Evolutionary conservation across 1,140 invertebrate species (phyloP).

Genomic region (Zaprionus inermis): DNA sequence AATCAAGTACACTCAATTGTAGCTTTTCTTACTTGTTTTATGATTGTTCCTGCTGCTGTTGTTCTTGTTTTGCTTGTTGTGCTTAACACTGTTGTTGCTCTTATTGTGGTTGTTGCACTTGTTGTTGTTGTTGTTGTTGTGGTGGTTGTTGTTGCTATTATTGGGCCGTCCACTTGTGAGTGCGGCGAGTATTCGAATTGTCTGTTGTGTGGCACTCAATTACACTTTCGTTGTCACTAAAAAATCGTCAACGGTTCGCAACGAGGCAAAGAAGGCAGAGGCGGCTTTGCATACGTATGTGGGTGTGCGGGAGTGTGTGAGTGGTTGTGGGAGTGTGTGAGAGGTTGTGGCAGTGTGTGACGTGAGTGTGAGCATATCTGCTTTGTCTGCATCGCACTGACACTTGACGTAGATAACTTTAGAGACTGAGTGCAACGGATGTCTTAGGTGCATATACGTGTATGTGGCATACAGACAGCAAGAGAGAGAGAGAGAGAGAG

Average conservation of each 20-base stretch:
- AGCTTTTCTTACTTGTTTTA: constrained; percentile 8
- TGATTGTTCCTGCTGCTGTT: constrained; percentile 22
- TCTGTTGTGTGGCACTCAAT: constrained; percentile 80
- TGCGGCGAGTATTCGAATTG: constrained; percentile 61
- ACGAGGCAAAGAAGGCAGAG: constrained; percentile 10
- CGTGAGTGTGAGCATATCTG: constrained; percentile 11
- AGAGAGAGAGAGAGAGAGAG: not conserved
- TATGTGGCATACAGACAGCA: constrained; percentile 3
- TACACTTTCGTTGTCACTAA: constrained; percentile 80
- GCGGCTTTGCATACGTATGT: constrained; percentile 54
- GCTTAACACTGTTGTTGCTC: constrained; percentile 14
- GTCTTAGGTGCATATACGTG: constrained; percentile 48
- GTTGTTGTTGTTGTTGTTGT: constrained; percentile 25
- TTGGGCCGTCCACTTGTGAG: constrained; percentile 40
- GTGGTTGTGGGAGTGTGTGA: constrained; percentile 23
- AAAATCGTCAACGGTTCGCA: constrained; percentile 58
- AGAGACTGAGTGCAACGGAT: constrained; percentile 38
- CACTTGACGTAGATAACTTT: constrained; percentile 71
- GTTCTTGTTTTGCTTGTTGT: constrained; percentile 26
- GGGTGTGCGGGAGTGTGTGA: constrained; percentile 23
- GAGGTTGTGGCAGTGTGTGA: constrained; percentile 4
- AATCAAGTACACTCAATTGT: not conserved
- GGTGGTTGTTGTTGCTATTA: constrained; percentile 28
- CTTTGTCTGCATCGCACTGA: constrained; percentile 46
- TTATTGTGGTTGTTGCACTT: constrained; percentile 9